These are phyloP conservation scores for Busseola fusca DNA, from an alignment of 2,888 invertebrate species.

Conservation along the genomic window DNA sequence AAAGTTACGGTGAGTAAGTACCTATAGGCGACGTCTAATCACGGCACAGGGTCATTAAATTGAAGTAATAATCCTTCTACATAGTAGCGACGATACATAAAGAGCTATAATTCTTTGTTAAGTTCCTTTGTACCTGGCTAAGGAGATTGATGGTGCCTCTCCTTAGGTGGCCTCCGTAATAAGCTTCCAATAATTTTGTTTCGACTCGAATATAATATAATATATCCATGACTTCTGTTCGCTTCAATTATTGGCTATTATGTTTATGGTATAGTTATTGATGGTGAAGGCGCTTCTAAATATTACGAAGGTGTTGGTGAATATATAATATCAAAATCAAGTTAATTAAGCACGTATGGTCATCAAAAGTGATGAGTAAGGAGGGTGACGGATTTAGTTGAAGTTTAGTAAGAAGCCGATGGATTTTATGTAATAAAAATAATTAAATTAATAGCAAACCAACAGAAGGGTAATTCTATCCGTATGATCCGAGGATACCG, in stretches of 20 bases:
- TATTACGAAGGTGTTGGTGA: constrained; percentile 11
- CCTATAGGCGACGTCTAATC: constrained; percentile 84
- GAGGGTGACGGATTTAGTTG: background rate
- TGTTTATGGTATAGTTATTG: constrained; percentile 34
- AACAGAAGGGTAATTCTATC: too few species aligned
- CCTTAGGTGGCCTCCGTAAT: constrained; percentile 86
- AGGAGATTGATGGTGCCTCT: constrained; percentile 84
- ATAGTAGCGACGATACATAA: constrained; percentile 83
- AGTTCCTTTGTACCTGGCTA: constrained; percentile 81
- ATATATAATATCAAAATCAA: background rate
- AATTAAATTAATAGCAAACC: background rate
- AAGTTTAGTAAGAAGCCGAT: background rate
- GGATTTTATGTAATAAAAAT: background rate
- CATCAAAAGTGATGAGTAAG: background rate
- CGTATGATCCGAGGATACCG: too few species aligned
- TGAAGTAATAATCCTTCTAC: constrained; percentile 85
- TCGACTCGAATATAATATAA: constrained; percentile 69
- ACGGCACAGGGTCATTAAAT: constrained; percentile 82
- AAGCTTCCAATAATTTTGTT: constrained; percentile 79
- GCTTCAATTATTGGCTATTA: constrained; percentile 65
- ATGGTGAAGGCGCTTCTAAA: constrained; percentile 32
- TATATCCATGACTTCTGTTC: constrained; percentile 73
- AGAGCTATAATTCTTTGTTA: constrained; percentile 85
- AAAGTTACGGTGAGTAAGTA: constrained; percentile 75
- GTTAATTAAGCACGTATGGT: constrained; percentile 4